A percentile compares a stretch with the other conserved stretches of the same genome.
phyloP scores from a whole-genome alignment of 2,113 vertebrate species.

The Mellivora capensis region DNA sequence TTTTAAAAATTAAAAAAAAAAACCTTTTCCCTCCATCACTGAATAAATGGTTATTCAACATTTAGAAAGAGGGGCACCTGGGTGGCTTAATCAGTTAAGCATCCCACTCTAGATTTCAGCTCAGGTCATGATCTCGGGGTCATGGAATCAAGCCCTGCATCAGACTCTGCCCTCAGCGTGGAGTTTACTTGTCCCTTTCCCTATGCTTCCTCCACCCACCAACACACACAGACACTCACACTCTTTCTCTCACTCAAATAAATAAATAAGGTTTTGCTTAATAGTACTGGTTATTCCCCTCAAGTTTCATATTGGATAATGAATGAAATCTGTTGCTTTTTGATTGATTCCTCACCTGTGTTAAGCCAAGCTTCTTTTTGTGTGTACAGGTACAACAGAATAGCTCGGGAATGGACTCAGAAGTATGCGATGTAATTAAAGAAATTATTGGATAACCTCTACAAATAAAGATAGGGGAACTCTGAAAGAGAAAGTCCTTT shows the following conservation, averaged over 20 bases:
- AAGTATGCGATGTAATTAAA: slow-evolving; percentile 99
- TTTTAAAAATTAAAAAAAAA: no score
- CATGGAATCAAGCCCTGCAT: background rate
- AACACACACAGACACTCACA: background rate
- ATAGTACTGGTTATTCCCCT: background rate
- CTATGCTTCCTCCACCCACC: background rate
- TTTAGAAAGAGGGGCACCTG: background rate
- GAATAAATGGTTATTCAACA: background rate
- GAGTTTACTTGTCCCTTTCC: background rate
- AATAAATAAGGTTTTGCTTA: background rate
- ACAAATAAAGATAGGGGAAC: slow-evolving; percentile 97
- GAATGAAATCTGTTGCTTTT: slow-evolving; percentile 55
- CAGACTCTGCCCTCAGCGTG: background rate
- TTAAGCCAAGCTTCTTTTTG: slow-evolving; percentile 80
- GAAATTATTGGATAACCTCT: slow-evolving; percentile 96
- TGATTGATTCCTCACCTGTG: slow-evolving; percentile 47
- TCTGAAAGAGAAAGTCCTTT: slow-evolving; percentile 97
- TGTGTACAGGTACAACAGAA: slow-evolving; percentile 97
- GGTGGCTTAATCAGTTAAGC: background rate
- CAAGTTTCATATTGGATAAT: slow-evolving; percentile 14
- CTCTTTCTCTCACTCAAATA: background rate
- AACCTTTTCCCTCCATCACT: background rate
- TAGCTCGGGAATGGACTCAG: slow-evolving; percentile 99
- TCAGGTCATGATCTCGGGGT: background rate
- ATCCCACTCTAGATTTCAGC: background rate